Evolutionary conservation across 1,140 invertebrate genomes (phyloP), one percentile per base, ranked within the genome.

Genomic region (Achatina immaculata): DNA sequence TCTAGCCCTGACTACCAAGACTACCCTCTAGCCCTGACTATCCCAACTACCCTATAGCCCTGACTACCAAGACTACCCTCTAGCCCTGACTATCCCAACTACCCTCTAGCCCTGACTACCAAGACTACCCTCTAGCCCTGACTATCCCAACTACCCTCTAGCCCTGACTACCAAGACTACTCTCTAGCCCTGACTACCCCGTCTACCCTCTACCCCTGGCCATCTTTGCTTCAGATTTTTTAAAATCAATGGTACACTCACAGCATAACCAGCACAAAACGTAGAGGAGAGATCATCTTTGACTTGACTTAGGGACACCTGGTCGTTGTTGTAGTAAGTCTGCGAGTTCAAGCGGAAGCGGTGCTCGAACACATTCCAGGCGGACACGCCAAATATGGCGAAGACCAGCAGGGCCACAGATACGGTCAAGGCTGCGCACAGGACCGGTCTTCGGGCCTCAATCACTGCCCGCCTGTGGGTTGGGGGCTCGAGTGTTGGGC

Each of bases 321-420:
- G 24, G 24, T 74, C 42, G 34, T 21, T 6, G 1, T 34, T 43
- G 36, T 71, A 38, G 21, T 28, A n/a, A 36, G n/a, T 24, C 2
- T 24, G 28, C n/a, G 42, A 48, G 45, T 74, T 74, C n/a, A 19
- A 9, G 45, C 28, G 9, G 36, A 74, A 74, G 6, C 72, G 72
- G 31, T 74, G 72, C 31, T 9, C 11, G 45, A 28, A 51, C 36
- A 74, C 36, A 31, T 51, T 74, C 42, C 42, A 45, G 0, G 1
- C 72, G 1, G 72, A 74, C 72, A 74, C 72, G 31, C 72, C 72
- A 74, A 74, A 74, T 34, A 74, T 74, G 24, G 45, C 36, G 36
- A 51, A 45, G 24, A 74, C 45, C 1, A 74, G 45, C 48, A 74
- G 0, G 34, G 34, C 42, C 42, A 74, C 72, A 4, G 36, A 3